Percentiles rank a stretch among this genome's conserved stretches.
phyloP scores from a whole-genome alignment of 2,888 invertebrate species.

The Plusia festucae region DNA sequence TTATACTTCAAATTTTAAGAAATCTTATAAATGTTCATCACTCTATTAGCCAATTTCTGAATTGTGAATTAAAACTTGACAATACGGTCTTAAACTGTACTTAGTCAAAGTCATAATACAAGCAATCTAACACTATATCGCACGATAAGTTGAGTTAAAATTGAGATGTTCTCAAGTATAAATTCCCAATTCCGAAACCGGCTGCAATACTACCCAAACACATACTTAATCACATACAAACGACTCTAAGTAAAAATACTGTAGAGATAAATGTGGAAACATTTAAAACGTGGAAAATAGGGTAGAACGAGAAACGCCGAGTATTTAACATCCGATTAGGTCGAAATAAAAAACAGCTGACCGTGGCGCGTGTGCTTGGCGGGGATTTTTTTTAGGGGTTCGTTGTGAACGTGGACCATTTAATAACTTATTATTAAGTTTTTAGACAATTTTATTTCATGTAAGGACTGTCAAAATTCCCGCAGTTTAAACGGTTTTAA shows the following conservation, averaged over 20 bases:
- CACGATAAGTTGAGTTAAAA: too few relatives aligned
- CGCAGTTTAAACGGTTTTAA: not conserved
- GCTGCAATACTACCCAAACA: not conserved
- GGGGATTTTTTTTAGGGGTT: slow-evolving; percentile 30
- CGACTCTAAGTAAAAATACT: slow-evolving; percentile 10
- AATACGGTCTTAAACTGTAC: too few relatives aligned
- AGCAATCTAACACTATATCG: too few relatives aligned
- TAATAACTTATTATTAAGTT: not conserved
- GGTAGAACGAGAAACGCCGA: slow-evolving; percentile 29
- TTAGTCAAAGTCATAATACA: too few relatives aligned
- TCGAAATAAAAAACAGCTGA: slow-evolving; percentile 50
- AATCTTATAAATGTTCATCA: too few relatives aligned
- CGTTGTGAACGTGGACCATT: not conserved
- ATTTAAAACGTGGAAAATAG: slow-evolving; percentile 46
- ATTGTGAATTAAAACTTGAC: too few relatives aligned
- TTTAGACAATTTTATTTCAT: not conserved
- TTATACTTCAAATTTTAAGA: too few relatives aligned
- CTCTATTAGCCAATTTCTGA: too few relatives aligned
- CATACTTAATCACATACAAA: not conserved
- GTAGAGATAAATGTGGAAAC: slow-evolving; percentile 41
- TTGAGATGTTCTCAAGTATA: too few relatives aligned
- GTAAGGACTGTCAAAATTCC: not conserved
- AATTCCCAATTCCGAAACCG: too few relatives aligned
- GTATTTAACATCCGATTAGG: slow-evolving; percentile 62
- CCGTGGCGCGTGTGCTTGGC: slow-evolving; percentile 34